These are phyloP conservation scores for Cephus sareptanus DNA, from an alignment of 2,888 invertebrate species.

Conservation along the genomic window DNA sequence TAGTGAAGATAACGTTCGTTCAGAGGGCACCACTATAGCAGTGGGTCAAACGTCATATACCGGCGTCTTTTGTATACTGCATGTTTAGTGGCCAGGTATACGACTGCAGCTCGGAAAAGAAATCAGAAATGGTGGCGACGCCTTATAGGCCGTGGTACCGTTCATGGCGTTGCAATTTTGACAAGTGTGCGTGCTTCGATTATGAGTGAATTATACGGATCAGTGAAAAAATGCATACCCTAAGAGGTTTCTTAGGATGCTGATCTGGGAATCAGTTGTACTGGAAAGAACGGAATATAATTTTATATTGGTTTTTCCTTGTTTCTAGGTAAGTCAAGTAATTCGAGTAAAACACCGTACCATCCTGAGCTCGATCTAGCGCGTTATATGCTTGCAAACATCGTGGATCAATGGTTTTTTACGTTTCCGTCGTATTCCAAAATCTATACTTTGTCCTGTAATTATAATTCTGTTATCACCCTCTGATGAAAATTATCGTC, in stretches of 20 bases:
- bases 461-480: background rate
- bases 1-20: background rate
- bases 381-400: background rate
- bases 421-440: background rate
- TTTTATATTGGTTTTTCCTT: background rate
- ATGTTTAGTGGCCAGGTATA: background rate
- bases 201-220: background rate
- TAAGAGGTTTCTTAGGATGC: background rate
- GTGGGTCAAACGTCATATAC: background rate
- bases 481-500: background rate
- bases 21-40: background rate
- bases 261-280: background rate
- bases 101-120: background rate
- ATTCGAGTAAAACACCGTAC: background rate
- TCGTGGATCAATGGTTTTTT: background rate
- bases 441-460: background rate
- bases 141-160: slow-evolving; percentile 1
- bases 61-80: background rate
- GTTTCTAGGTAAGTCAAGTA: background rate
- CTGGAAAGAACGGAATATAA: background rate
- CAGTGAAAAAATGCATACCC: background rate
- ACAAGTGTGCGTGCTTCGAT: slow-evolving; percentile 2
- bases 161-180: slow-evolving; percentile 3
- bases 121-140: slow-evolving; percentile 5
- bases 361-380: background rate